A percentile compares a stretch with the other conserved stretches of the same genome.
phyloP scores from a whole-genome alignment of 2,113 vertebrate genomes.

The Poecilia latipinna region DNA sequence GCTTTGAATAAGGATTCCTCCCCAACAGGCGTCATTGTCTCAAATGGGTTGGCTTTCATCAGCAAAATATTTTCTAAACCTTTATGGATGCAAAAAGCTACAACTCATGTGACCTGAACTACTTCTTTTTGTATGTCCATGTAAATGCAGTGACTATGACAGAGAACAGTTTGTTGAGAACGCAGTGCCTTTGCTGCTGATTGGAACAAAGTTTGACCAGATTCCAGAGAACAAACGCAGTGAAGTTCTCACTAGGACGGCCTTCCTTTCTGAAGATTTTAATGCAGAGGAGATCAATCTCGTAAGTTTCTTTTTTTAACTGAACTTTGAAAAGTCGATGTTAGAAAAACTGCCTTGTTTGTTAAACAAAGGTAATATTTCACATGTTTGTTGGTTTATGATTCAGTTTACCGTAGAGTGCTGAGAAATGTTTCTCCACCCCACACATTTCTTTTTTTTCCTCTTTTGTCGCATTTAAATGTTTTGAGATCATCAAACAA shows the following conservation, averaged over 20 bases:
- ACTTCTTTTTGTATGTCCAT: neutral
- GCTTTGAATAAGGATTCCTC: constrained; percentile 91
- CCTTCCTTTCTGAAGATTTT: constrained; percentile 97
- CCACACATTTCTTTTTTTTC: neutral
- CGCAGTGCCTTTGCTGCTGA: constrained; percentile 92
- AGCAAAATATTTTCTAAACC: neutral
- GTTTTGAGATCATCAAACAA: neutral
- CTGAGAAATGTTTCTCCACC: no score
- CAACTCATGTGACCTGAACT: neutral
- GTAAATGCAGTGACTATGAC: constrained; percentile 89
- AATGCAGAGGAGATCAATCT: constrained; percentile 98
- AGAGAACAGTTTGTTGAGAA: constrained; percentile 96
- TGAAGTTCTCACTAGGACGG: constrained; percentile 93
- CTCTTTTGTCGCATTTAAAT: neutral
- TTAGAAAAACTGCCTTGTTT: neutral
- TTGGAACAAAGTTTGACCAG: constrained; percentile 97
- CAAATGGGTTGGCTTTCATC: constrained; percentile 86
- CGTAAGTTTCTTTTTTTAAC: constrained; percentile 71
- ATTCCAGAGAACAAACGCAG: constrained; percentile 93
- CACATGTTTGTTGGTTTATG: neutral
- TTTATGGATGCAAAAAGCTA: neutral
- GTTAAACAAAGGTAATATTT: neutral
- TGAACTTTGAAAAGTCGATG: neutral
- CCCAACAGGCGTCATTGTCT: constrained; percentile 94
- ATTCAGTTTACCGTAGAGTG: no score